Base-by-base conservation (phyloP, 2,113 vertebrate genomes). In the Chauna torquata region DNA sequence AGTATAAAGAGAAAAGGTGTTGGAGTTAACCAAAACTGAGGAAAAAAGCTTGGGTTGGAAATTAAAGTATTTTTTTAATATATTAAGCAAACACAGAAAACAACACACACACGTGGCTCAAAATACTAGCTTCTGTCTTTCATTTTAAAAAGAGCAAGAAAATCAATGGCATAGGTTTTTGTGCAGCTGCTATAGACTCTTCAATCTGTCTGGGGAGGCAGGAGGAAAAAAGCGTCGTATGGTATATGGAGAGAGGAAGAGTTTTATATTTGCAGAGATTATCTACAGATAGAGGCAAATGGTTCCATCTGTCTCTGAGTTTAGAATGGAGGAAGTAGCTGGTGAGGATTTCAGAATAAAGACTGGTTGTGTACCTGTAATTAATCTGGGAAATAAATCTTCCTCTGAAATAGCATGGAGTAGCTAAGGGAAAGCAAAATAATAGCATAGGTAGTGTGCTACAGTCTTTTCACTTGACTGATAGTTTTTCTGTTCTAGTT, bases 351-450 rank as follows among this genome's bases (percentile, higher is more conserved):
- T 54, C n/a, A 55, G 49, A 59, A 54, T 74, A 70, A 77, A 75
- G 47, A 65, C 74, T 68, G 49, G 14, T 68, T 3, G 3, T 28
- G 32, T 76, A 49, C 22, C 78, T 87, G 69, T 79, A 82, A 95
- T 84, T 91, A 91, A 81, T 89, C 84, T 38, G 36, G 69, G 49
- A 91, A 90, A 86, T 70, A 90, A 78, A 87, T 89, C 55, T 80
- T 82, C 38, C 40, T 80, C 68, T 77, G 78, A 59, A 82, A 65
- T 34, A 59, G 64, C 17, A 18, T 16, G 13, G 50, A 45, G n/a
- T n/a, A 71, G 68, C n/a, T 34, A 64, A 81, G 19, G 40, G 65
- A 88, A 86, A 86, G 27, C 52, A 87, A 82, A 92, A 42, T 55
- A 65, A 76, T 52, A 62, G 61, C 8, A 16, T 7, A 68, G 66